Evolutionary conservation across 2,113 vertebrate species (phyloP), one percentile per base, ranked within the genome.

Genomic region (Nothoprocta perdicaria): DNA sequence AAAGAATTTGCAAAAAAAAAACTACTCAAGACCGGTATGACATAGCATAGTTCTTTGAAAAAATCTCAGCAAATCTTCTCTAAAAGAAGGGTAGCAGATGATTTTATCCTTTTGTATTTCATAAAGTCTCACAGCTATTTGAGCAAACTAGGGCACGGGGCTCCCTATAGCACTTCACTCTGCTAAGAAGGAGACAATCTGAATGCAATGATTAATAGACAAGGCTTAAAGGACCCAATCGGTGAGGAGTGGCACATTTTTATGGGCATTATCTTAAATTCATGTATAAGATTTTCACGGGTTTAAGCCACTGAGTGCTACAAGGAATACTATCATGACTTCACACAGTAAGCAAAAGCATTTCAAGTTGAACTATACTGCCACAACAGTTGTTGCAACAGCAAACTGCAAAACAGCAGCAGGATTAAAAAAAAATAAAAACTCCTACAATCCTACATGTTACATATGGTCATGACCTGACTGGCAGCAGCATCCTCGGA

Each of bases 151-250:
- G 26, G 23, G 29, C 10, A 41, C 40, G 17, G 19, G 45, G 23
- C 3, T 31, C 29, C 74, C 40, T 18, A 62, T 31, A 0, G 1
- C 60, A 45, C 5, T 57, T 15, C 62, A 63, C 29, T n/a, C 6
- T 3, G 0, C 33, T 10, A 14, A 67, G 33, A 11, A 86, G 27
- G 15, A 68, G 35, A 66, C 31, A 60, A 61, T 21, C 17, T 38
- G 22, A 72, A 40, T 3, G 26, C 12, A 74, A 6, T 3, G 0
- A 0, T 11, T n/a, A 71, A 48, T 2, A 24, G 41, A 16, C 19
- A 48, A 53, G 26, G 22, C 6, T 33, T 58, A 58, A 15, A 31
- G 29, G n/a, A 62, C 8, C 35, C 48, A 79, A 38, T 38, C 0
- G 0, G 19, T 15, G 52, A 69, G 35, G 41, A 38, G 58, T 3